phyloP scores from a whole-genome alignment of 2,888 invertebrate species.

The Protonemura montana region DNA sequence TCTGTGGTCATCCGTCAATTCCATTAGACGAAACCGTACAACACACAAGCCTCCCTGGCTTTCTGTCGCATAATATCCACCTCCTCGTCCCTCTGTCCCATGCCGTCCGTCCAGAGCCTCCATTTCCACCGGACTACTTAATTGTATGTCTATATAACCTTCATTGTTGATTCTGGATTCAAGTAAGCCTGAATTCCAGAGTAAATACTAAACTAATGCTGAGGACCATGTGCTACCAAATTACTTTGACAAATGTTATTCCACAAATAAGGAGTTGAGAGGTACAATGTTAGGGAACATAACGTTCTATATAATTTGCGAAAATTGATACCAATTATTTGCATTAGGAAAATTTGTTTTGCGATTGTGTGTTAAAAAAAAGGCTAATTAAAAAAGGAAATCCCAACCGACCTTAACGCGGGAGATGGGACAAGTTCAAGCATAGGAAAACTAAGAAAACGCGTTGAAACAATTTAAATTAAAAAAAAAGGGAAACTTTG shows the following conservation, averaged over 20 bases:
- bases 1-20: neutral
- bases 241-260: neutral
- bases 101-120: neutral
- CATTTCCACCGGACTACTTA: neutral
- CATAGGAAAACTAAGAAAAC: neutral
- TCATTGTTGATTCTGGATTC: neutral
- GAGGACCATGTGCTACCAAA: neutral
- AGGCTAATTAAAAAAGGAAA: neutral
- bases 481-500: conserved; percentile 1
- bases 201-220: neutral
- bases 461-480: conserved; percentile 1
- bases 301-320: neutral
- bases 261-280: neutral
- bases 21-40: neutral
- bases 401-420: neutral
- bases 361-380: neutral
- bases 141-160: conserved; percentile 7
- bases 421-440: neutral
- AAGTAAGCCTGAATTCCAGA: neutral
- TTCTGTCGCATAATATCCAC: too few relatives aligned
- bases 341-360: neutral
- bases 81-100: too few relatives aligned
- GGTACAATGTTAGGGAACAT: neutral
- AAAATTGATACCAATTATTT: neutral
- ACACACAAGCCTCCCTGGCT: neutral